Conservation (phyloP, 2,113 vertebrate genomes). For the Microcebus griseorufus region DNA sequence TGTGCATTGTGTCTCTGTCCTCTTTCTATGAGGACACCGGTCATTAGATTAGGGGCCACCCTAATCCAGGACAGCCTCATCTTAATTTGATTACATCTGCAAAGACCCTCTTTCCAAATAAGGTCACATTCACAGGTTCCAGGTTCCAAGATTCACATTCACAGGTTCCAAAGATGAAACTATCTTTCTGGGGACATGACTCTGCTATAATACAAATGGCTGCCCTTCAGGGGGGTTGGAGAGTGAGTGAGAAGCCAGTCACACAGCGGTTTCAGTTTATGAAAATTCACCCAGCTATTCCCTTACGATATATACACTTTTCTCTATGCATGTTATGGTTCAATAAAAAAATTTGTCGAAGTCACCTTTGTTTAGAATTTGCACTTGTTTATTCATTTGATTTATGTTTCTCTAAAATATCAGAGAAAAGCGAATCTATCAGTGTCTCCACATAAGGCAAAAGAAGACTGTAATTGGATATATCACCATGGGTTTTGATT, state of each 20-base stretch:
- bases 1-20: not conserved
- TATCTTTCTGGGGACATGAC: not conserved
- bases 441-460: constrained; percentile 50
- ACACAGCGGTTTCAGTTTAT: not conserved
- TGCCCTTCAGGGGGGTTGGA: not conserved
- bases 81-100: not conserved
- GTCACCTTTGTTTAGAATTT: constrained; percentile 62
- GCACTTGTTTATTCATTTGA: constrained; percentile 53
- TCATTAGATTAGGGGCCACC: not conserved
- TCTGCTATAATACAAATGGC: not conserved
- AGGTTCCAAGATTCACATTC: too few species aligned
- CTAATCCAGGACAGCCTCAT: not conserved
- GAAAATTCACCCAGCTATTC: not conserved
- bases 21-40: not conserved
- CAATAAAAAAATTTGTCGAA: not conserved
- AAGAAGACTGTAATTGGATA: constrained; percentile 45
- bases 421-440: constrained; percentile 58
- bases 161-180: too few species aligned
- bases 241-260: not conserved
- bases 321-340: not conserved
- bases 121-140: not conserved
- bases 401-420: constrained; percentile 66
- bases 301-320: not conserved
- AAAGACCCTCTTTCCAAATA: not conserved
- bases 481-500: constrained; percentile 22